A percentile compares a stretch with the other conserved stretches of the same genome.
These are phyloP conservation scores for Dendroctonus valens DNA, from an alignment of 1,140 invertebrate species.

Conservation along the genomic window DNA sequence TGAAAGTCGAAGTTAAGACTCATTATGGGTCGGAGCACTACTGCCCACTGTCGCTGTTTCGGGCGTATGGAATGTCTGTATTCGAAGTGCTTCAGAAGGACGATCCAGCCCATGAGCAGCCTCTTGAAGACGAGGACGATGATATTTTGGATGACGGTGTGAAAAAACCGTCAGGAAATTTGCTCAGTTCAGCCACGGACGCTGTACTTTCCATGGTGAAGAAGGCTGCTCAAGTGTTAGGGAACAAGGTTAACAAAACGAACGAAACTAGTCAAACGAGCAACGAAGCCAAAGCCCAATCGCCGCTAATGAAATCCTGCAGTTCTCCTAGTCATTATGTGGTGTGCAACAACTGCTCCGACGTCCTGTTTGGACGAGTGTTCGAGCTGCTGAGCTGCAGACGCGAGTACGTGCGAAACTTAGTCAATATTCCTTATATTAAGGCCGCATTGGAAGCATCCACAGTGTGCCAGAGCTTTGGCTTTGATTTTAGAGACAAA, in stretches of 20 bases:
- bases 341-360: constrained; percentile 69
- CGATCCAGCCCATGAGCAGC: constrained; percentile 57
- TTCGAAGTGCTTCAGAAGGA: constrained; percentile 84
- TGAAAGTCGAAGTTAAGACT: constrained; percentile 86
- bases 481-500: constrained; percentile 59
- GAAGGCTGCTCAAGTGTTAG: constrained; percentile 79
- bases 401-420: constrained; percentile 54
- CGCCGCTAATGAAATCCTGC: constrained; percentile 50
- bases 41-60: constrained; percentile 91
- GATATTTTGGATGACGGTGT: constrained; percentile 59
- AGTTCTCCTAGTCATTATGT: constrained; percentile 67
- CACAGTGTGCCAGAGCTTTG: constrained; percentile 57
- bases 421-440: constrained; percentile 58
- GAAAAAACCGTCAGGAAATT: constrained; percentile 54
- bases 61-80: constrained; percentile 88
- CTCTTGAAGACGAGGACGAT: constrained; percentile 61
- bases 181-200: constrained; percentile 81
- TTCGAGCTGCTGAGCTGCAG: constrained; percentile 68
- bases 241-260: constrained; percentile 62
- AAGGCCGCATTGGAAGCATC: constrained; percentile 57
- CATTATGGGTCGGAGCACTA: constrained; percentile 97
- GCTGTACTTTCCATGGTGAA: constrained; percentile 86
- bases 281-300: constrained; percentile 37
- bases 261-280: constrained; percentile 44
- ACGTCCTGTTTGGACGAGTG: constrained; percentile 60